These are phyloP conservation scores for Dryobota labecula DNA, from an alignment of 2,888 invertebrate species.

Conservation along the genomic window DNA sequence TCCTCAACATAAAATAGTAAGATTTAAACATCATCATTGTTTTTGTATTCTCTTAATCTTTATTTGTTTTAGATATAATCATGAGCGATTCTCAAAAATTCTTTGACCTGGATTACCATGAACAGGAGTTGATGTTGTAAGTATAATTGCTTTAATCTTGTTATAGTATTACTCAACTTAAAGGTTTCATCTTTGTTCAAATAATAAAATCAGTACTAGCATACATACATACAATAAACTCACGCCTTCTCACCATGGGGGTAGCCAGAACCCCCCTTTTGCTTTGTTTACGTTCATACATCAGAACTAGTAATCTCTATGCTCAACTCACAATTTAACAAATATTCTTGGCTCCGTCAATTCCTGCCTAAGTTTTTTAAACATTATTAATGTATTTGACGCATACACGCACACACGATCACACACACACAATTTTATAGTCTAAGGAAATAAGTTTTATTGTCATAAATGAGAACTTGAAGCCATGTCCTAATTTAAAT, in stretches of 20 bases:
- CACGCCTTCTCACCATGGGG: too few relatives aligned
- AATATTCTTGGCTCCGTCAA: not conserved
- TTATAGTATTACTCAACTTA: not conserved
- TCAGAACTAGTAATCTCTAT: not conserved
- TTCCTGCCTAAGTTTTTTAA: not conserved
- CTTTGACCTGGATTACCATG: constrained; percentile 37
- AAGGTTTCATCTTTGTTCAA: not conserved
- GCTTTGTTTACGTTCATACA: too few relatives aligned
- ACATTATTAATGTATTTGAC: not conserved
- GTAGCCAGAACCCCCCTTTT: too few relatives aligned
- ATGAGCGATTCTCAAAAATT: constrained; percentile 42
- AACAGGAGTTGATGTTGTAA: constrained; percentile 35
- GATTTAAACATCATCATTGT: not conserved
- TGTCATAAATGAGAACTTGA: not conserved
- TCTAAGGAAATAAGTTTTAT: not conserved
- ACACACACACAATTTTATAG: not conserved
- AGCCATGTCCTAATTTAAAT: not conserved
- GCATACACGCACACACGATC: not conserved
- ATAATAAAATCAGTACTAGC: too few relatives aligned
- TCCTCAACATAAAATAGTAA: constrained; percentile 3
- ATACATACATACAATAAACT: too few relatives aligned
- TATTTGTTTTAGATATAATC: constrained; percentile 47
- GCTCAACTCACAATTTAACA: not conserved
- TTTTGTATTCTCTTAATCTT: not conserved
- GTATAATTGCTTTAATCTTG: constrained; percentile 13